A percentile compares a stretch with the other conserved stretches of the same genome.
Conservation (phyloP, 2,888 invertebrate genomes). For the Zaprionus lineosus region DNA sequence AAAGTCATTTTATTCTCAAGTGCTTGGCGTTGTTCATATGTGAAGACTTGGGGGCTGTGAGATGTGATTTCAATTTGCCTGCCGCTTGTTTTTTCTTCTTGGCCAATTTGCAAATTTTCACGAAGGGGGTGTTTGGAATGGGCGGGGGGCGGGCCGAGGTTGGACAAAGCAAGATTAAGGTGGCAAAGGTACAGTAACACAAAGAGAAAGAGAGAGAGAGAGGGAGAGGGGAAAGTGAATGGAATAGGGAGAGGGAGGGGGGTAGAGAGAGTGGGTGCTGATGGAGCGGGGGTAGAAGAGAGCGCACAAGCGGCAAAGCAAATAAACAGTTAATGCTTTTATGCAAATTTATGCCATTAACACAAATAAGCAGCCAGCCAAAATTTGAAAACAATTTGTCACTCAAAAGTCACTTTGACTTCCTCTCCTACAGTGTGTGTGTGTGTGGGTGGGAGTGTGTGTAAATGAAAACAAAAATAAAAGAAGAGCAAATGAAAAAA, state of each 20-base stretch:
- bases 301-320: slow-evolving; percentile 63
- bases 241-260: background rate
- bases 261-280: slow-evolving; percentile 13
- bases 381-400: slow-evolving; percentile 80
- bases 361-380: slow-evolving; percentile 72
- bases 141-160: background rate
- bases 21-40: slow-evolving; percentile 44
- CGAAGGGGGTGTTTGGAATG: slow-evolving; percentile 27
- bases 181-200: slow-evolving; percentile 11
- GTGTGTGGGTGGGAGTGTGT: slow-evolving; percentile 18
- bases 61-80: slow-evolving; percentile 70
- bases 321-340: slow-evolving; percentile 80
- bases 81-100: slow-evolving; percentile 56
- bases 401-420: slow-evolving; percentile 76
- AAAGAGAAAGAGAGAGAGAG: background rate
- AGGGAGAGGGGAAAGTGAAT: background rate
- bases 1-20: slow-evolving; percentile 54
- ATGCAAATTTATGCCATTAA: slow-evolving; percentile 80
- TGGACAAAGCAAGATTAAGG: slow-evolving; percentile 40
- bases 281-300: too few species aligned
- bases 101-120: slow-evolving; percentile 76
- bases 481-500: slow-evolving; percentile 19
- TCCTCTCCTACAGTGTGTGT: slow-evolving; percentile 28
- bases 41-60: slow-evolving; percentile 41
- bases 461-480: slow-evolving; percentile 27